phyloP scores from a whole-genome alignment of 2,888 invertebrate species.

The Steromphala cineraria region DNA sequence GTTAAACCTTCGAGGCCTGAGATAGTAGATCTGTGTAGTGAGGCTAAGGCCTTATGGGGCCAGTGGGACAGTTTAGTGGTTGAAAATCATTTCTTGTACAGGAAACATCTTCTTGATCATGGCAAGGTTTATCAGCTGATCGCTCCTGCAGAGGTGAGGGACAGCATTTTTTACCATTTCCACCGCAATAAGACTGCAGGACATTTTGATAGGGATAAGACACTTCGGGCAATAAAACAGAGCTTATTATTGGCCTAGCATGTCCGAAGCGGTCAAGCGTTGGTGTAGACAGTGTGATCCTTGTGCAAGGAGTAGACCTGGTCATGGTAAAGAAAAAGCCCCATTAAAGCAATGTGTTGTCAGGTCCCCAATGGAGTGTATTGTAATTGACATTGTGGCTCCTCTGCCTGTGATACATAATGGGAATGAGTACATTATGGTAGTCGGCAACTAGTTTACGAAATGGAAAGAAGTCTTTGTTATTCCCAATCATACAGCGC shows the following conservation, averaged over 20 bases:
- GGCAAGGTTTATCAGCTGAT: neutral
- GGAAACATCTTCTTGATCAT: neutral
- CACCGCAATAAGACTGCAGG: neutral
- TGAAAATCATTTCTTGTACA: neutral
- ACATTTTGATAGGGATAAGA: conserved; percentile 20
- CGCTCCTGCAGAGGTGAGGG: neutral
- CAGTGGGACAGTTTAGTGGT: no score
- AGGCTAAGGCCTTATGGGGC: no score
- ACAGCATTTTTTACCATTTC: neutral
- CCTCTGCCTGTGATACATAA: neutral
- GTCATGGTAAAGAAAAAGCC: neutral
- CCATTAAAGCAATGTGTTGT: neutral
- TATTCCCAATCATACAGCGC: neutral
- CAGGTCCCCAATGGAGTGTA: neutral
- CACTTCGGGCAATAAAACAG: neutral
- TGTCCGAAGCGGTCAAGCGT: neutral
- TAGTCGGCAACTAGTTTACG: neutral
- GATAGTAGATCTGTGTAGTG: no score
- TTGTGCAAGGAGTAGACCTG: neutral
- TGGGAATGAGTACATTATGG: neutral
- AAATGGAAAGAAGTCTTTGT: neutral
- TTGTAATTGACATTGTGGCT: neutral
- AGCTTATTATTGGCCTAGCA: conserved; percentile 21
- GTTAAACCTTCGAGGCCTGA: no score
- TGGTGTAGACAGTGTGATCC: no score